Evolutionary conservation across 2,888 invertebrate species (phyloP), one percentile per base, ranked within the genome.

Genomic region (Dasypogon diadema): DNA sequence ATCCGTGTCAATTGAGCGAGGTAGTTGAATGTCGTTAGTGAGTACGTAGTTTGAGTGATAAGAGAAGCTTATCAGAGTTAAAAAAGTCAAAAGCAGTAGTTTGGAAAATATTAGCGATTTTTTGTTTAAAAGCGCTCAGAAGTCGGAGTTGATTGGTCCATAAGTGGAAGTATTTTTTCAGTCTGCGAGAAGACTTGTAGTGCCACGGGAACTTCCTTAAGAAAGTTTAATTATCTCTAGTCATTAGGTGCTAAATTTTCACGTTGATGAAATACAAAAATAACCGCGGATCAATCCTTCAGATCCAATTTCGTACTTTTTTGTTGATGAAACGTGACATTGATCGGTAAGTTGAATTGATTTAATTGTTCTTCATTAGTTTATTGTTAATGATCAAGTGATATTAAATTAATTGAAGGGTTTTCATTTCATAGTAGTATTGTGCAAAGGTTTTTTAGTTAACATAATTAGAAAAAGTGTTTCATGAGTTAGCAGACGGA

Each of bases 251-350:
- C 18, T 16, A 56, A 48, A 51, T 46, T 65, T 18, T 48, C 68
- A 80, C 81, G 82, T 85, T 85, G 83, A 86, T 86, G 86, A 86
- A 84, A 86, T 86, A 86, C 80, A 84, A 81, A 83, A 86, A 83
- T 79, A 85, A 85, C 80, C 85, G 84, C 77, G 86, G 86, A 73
- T 82, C 82, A 76, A 85, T 86, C 79, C 81, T 86, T 51, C 86
- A 86, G 81, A 83, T 86, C 79, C 86, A 86, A 78, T 86, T 85
- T 79, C 83, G 86, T 80, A 86, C 86, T 81, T 85, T 86, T 80
- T 81, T 86, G 79, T 78, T 80, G 77, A 65, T 46, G 60, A 77
- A 65, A 34, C 73, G 56, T 21, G 51, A 76, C 58, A 76, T 76
- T 54, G 75, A 75, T 63, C 55, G 78, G 77, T 78, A 76, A 68